Base-by-base conservation (phyloP, 2,113 vertebrate genomes). In the Gila orcuttii region DNA sequence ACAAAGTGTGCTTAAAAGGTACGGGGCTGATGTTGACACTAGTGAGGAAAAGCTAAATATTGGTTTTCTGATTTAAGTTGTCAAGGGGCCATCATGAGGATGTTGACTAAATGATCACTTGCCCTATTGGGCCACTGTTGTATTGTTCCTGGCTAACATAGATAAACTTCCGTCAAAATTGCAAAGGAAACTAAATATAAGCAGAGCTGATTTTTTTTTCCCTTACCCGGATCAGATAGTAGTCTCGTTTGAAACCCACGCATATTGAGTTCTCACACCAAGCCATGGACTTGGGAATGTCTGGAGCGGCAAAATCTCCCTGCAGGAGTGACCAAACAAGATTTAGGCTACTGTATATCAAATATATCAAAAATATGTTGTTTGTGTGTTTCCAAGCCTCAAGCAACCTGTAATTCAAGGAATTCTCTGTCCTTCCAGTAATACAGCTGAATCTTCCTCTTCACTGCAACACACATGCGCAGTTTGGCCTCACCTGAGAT, bases 191-290 rank as follows among this genome's bases (percentile, higher is more conserved):
- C 28, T 15, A 52, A 52, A 66, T 31, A 69, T 10, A 39, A 69
- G 3, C 66, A 21, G 6, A 33, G 31, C 28, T 17, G 15, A 31
- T 21, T 21, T 10, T 21, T 36, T 0, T 23, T 1, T 6, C 0
- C 11, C 95, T 90, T 94, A 99, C 98, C 94, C 96, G 93, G 89
- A 99, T 98, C 73, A 99, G 92, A 91, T 98, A 99, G 93, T 99
- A 99, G 93, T 99, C 98, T 86, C 98, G 95, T 91, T 99, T 99
- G 92, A 99, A 99, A 55, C 98, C 98, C 31, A 99, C 98, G 90
- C 98, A 99, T 87, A 99, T 97, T 85, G 98, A 98, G 91, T 97
- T 98, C 91, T 97, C 96, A 92, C 98, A 99, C 98, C 98, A 99
- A 6, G 97, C 98, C 97, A 99, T 99, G 74, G 98, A 98, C 87